Conservation (phyloP, 2,797 vertebrate species). For the Epinephelus awoara region DNA sequence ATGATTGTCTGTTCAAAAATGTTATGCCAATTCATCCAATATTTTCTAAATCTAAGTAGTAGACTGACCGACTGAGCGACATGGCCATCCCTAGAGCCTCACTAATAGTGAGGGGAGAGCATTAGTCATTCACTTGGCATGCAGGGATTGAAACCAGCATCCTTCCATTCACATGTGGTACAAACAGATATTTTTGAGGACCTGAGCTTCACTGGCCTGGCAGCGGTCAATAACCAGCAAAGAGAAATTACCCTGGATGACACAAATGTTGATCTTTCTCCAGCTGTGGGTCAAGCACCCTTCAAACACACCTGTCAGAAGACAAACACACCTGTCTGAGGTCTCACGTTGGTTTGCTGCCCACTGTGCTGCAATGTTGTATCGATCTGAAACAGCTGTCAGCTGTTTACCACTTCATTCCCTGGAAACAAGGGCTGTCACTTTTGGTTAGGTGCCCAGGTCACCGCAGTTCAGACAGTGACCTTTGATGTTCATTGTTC, state of each 20-base stretch:
- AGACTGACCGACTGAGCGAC: neutral
- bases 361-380: slow-evolving; percentile 20
- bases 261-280: slow-evolving; percentile 40
- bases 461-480: slow-evolving; percentile 35
- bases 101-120: neutral
- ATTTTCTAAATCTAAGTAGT: neutral
- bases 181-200: neutral
- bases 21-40: neutral
- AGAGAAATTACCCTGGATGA: slow-evolving; percentile 7
- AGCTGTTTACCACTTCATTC: slow-evolving; percentile 65
- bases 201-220: neutral
- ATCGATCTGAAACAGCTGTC: slow-evolving; percentile 77
- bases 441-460: slow-evolving; percentile 35
- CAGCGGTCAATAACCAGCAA: slow-evolving; percentile 13
- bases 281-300: slow-evolving; percentile 32
- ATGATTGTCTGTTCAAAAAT: neutral
- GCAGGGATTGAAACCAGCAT: neutral
- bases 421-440: slow-evolving; percentile 37
- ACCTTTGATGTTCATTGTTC: slow-evolving; percentile 74
- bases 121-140: neutral
- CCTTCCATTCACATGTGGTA: neutral
- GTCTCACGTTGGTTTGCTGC: slow-evolving; percentile 16
- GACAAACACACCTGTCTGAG: slow-evolving; percentile 63
- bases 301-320: neutral
- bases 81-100: neutral